These are phyloP conservation scores for Coenonympha arcania DNA, from an alignment of 2,888 invertebrate species.

Conservation along the genomic window DNA sequence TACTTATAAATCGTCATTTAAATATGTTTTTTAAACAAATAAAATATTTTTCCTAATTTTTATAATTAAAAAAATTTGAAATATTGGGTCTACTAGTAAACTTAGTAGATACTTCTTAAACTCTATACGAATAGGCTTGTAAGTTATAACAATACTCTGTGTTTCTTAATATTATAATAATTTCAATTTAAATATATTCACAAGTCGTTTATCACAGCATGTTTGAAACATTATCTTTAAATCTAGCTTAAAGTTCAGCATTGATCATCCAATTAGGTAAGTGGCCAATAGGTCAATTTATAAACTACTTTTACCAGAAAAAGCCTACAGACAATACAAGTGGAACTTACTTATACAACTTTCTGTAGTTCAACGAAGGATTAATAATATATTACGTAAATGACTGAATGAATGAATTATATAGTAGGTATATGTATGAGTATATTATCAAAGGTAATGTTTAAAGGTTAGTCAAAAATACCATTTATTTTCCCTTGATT, in stretches of 20 bases:
- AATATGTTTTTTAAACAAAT: no score
- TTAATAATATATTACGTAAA: no score
- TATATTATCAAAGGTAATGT: no score
- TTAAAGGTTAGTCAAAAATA: no score
- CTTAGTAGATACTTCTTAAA: not conserved
- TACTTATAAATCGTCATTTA: no score
- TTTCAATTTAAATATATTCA: conserved; percentile 15
- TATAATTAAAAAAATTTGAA: no score
- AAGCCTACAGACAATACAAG: no score
- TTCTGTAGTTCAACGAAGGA: not conserved
- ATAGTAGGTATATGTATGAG: no score
- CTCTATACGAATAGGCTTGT: not conserved
- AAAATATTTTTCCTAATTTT: no score
- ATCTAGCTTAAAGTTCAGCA: conserved; percentile 40
- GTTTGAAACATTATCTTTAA: conserved; percentile 39
- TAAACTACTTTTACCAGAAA: conserved; percentile 25
- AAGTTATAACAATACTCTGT: not conserved
- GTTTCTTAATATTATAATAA: conserved; percentile 5
- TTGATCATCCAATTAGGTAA: conserved; percentile 37
- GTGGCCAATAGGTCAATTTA: conserved; percentile 39
- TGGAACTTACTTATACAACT: not conserved
- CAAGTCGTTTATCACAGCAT: conserved; percentile 18
- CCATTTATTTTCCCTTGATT: no score
- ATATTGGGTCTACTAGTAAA: no score
- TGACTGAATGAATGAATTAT: no score